phyloP scores from a whole-genome alignment of 1,140 invertebrate species.

The Trachymyrmex septentrionalis region DNA sequence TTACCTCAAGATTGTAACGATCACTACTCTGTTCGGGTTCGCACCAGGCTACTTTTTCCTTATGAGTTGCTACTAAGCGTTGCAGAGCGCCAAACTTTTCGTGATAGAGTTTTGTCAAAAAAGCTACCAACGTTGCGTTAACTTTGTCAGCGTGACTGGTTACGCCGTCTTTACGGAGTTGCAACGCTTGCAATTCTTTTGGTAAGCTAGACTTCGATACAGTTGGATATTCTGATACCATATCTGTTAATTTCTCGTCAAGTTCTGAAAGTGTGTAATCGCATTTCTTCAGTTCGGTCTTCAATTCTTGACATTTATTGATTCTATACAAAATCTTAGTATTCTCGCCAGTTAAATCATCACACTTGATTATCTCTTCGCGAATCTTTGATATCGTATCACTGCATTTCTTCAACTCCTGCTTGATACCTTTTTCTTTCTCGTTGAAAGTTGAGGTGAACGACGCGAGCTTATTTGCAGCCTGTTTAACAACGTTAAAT shows the following conservation, averaged over 20 bases:
- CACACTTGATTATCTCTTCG: conserved; percentile 95
- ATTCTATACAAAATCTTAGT: conserved; percentile 93
- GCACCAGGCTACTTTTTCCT: conserved; percentile 97
- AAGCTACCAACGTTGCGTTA: conserved; percentile 92
- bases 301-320: conserved; percentile 91
- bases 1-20: conserved; percentile 96
- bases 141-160: conserved; percentile 93
- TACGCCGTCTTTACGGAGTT: conserved; percentile 92
- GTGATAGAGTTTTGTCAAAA: conserved; percentile 95
- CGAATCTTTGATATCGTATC: conserved; percentile 92
- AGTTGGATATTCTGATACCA: conserved; percentile 92
- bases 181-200: conserved; percentile 93
- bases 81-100: conserved; percentile 94
- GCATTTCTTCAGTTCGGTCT: conserved; percentile 89
- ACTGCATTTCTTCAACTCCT: conserved; percentile 90
- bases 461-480: conserved; percentile 92
- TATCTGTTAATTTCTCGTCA: conserved; percentile 85
- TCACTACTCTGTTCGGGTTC: conserved; percentile 95
- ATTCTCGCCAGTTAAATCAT: conserved; percentile 96
- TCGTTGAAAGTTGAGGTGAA: conserved; percentile 90
- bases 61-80: conserved; percentile 91
- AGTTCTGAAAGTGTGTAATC: conserved; percentile 87
- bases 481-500: conserved; percentile 91
- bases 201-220: conserved; percentile 91
- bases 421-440: conserved; percentile 91